phyloP scores from a whole-genome alignment of 2,113 vertebrate species.

The Lucifuga dentata region DNA sequence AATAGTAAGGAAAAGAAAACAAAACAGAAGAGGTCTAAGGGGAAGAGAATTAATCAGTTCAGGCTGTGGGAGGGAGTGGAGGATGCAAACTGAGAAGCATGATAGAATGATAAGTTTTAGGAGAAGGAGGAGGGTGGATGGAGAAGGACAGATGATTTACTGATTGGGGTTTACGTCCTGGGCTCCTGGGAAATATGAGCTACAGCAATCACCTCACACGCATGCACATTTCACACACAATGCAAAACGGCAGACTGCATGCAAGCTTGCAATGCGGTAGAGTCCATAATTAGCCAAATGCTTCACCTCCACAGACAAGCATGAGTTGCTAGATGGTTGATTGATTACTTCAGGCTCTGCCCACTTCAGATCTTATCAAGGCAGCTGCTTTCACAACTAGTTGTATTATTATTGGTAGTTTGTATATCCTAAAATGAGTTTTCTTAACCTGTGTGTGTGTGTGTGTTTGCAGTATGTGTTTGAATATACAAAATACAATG shows the following conservation, averaged over 20 bases:
- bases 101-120: conserved; percentile 63
- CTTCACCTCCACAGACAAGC: conserved; percentile 34
- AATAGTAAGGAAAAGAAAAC: conserved; percentile 33
- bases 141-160: conserved; percentile 70
- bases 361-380: conserved; percentile 31
- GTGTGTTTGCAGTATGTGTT: neutral
- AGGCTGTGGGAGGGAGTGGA: conserved; percentile 6
- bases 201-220: conserved; percentile 25
- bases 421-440: conserved; percentile 19
- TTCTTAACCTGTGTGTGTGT: neutral
- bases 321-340: conserved; percentile 42
- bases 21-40: neutral
- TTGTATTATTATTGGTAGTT: conserved; percentile 12
- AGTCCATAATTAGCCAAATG: conserved; percentile 59
- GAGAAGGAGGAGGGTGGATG: conserved; percentile 24
- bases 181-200: conserved; percentile 74
- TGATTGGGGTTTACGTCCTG: conserved; percentile 66
- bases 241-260: conserved; percentile 47
- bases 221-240: conserved; percentile 12
- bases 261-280: conserved; percentile 21
- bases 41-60: neutral
- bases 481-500: too few species aligned
- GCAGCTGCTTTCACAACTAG: conserved; percentile 38
- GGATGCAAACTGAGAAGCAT: conserved; percentile 26
- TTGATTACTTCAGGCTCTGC: conserved; percentile 50